These are phyloP conservation scores for Pogonomyrmex barbatus DNA, from an alignment of 1,140 invertebrate species.

Conservation along the genomic window DNA sequence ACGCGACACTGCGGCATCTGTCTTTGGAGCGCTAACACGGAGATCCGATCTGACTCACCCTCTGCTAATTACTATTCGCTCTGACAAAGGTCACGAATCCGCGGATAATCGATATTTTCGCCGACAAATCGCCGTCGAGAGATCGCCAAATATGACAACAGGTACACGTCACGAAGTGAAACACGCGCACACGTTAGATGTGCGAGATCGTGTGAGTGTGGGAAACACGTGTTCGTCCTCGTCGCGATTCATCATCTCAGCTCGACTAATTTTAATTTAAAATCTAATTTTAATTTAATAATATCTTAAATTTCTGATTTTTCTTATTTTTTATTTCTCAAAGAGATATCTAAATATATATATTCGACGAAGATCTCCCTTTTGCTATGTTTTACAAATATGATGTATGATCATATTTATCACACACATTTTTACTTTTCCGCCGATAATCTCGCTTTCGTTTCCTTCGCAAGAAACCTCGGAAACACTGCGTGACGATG, in stretches of 20 bases:
- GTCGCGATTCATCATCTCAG: background rate
- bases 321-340: background rate
- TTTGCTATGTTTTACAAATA: background rate
- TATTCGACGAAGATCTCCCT: background rate
- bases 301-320: too few relatives aligned
- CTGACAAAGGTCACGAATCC: conserved; percentile 56
- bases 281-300: background rate
- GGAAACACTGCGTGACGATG: conserved; percentile 3
- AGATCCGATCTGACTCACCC: conserved; percentile 52
- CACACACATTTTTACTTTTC: background rate
- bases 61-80: conserved; percentile 39
- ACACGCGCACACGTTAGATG: background rate
- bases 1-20: conserved; percentile 1
- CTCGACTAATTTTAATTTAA: background rate
- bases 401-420: background rate
- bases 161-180: conserved; percentile 6
- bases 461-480: conserved; percentile 7
- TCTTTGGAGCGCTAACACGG: background rate
- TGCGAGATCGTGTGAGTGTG: background rate
- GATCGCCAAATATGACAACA: conserved; percentile 59
- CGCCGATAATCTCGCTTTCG: background rate
- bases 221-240: conserved; percentile 19
- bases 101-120: conserved; percentile 61
- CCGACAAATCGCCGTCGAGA: conserved; percentile 62
- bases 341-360: background rate